Conservation (phyloP, 92 coral and sea anemone species). For the Hydrozoanthus gracilis region DNA sequence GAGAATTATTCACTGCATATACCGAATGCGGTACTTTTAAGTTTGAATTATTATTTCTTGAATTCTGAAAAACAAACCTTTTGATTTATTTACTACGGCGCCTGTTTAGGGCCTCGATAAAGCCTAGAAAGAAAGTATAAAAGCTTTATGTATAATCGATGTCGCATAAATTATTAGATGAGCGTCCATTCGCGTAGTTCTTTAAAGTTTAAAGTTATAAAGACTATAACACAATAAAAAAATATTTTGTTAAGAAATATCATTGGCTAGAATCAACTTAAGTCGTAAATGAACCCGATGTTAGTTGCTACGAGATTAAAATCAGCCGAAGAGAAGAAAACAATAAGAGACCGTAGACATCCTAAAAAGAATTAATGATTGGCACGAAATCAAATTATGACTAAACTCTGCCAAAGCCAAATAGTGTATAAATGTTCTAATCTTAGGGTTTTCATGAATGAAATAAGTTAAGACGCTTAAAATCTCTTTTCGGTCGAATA, state of each 20-base stretch:
- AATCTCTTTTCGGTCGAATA: background rate
- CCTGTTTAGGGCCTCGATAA: background rate
- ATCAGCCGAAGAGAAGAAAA: background rate
- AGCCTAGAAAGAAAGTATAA: background rate
- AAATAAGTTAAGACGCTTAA: background rate
- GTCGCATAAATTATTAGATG: background rate
- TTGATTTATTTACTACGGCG: background rate
- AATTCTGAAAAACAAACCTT: background rate
- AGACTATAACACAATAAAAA: background rate
- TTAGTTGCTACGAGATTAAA: background rate
- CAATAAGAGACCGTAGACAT: slow-evolving; percentile 30
- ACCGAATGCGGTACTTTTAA: no score
- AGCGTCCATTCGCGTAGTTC: background rate
- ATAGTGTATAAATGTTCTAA: slow-evolving; percentile 25
- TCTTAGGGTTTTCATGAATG: slow-evolving; percentile 8
- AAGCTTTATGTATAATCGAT: background rate
- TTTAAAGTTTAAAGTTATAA: background rate
- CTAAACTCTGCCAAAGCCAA: background rate
- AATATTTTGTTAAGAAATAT: background rate
- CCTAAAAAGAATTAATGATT: slow-evolving; percentile 35
- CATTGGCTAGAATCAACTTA: background rate
- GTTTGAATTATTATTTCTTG: no score
- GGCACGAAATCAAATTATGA: slow-evolving; percentile 46
- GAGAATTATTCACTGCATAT: no score
- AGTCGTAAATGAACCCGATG: background rate